A percentile compares a stretch with the other conserved stretches of the same genome.
These are phyloP conservation scores for Dascillus cervinus DNA, from an alignment of 2,888 invertebrate species.

Conservation along the genomic window DNA sequence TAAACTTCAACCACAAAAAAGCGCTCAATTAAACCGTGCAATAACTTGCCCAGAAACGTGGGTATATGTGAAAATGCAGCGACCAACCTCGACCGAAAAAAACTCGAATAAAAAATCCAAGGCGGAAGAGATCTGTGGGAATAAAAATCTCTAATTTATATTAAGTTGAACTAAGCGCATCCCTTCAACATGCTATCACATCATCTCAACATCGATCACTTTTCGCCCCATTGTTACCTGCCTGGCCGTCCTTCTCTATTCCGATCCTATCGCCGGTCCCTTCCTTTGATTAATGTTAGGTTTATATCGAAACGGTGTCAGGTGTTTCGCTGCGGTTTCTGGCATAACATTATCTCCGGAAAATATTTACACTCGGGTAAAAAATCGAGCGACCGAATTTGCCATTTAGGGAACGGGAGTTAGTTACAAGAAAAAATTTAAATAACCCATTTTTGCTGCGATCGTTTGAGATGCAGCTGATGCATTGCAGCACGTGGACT, in stretches of 20 bases:
- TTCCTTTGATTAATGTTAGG: constrained; percentile 24
- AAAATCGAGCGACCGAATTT: too few species aligned
- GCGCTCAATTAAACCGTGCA: too few species aligned
- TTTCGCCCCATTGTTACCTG: constrained; percentile 12
- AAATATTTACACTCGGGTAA: too few species aligned
- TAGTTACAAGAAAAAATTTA: not conserved
- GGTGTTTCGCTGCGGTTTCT: too few species aligned
- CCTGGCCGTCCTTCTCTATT: constrained; percentile 5
- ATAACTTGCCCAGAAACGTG: too few species aligned
- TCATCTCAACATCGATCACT: constrained; percentile 12
- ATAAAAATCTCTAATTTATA: constrained; percentile 22
- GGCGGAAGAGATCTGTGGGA: constrained; percentile 21
- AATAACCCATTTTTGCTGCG: constrained; percentile 16
- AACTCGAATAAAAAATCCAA: too few species aligned
- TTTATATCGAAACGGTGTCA: constrained; percentile 22
- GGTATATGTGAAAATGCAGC: too few species aligned
- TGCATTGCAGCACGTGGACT: constrained; percentile 21
- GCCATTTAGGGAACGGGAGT: not conserved
- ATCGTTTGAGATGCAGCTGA: constrained; percentile 24
- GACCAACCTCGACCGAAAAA: too few species aligned
- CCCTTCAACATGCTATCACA: constrained; percentile 13
- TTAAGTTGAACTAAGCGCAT: constrained; percentile 17
- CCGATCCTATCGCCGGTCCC: constrained; percentile 20
- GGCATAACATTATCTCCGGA: too few species aligned
- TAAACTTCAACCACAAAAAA: too few species aligned